Evolutionary conservation across 2,888 invertebrate species (phyloP).

Genomic region (Amiota communis): DNA sequence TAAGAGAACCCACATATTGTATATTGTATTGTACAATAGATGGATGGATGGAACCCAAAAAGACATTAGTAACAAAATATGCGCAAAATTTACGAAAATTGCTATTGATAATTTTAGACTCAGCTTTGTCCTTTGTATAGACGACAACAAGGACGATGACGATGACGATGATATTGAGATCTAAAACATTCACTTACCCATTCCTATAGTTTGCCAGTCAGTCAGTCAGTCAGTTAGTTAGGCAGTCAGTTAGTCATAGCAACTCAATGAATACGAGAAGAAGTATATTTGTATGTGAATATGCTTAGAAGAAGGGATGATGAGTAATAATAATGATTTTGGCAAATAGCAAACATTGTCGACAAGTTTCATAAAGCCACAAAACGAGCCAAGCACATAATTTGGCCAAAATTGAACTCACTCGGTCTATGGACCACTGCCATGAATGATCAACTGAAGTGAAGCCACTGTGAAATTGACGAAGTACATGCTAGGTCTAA

Average conservation of each 20-base stretch:
- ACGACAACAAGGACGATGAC: neutral
- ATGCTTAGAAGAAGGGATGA: neutral
- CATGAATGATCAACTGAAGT: too few relatives aligned
- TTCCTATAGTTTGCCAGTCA: too few relatives aligned
- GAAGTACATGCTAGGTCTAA: too few relatives aligned
- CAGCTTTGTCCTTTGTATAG: conserved; percentile 6
- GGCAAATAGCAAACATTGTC: neutral
- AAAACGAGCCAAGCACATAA: conserved; percentile 67
- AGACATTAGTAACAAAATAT: conserved; percentile 13
- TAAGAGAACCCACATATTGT: too few relatives aligned
- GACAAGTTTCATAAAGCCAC: conserved; percentile 52
- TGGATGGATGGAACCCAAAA: neutral
- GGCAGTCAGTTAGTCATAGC: too few relatives aligned
- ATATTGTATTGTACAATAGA: too few relatives aligned
- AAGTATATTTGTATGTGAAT: neutral
- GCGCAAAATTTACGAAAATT: conserved; percentile 24
- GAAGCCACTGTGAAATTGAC: too few relatives aligned
- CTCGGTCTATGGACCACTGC: conserved; percentile 19
- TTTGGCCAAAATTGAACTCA: conserved; percentile 61
- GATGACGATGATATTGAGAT: neutral
- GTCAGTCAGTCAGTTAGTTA: too few relatives aligned
- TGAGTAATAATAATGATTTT: conserved; percentile 10
- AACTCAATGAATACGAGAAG: neutral
- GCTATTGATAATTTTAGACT: conserved; percentile 11
- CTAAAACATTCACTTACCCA: too few relatives aligned